These are phyloP conservation scores for Steinernema khuongi DNA, from an alignment of 1,140 invertebrate genomes.

Conservation along the genomic window DNA sequence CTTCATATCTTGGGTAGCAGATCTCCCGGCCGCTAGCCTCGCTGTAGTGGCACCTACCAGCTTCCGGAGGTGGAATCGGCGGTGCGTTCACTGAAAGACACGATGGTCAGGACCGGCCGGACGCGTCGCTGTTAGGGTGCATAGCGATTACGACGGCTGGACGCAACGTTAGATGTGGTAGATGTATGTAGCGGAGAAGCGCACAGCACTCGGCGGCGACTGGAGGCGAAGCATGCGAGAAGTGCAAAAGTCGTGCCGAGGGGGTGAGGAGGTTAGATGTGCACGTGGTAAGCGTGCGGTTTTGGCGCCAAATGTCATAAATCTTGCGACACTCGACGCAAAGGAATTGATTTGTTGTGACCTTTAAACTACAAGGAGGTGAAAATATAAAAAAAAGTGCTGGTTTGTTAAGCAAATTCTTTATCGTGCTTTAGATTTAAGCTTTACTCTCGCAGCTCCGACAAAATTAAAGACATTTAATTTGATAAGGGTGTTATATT, in stretches of 20 bases:
- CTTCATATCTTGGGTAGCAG: conserved; percentile 52
- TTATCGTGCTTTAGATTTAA: too few relatives aligned
- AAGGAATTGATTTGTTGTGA: too few relatives aligned
- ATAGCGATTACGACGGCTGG: conserved; percentile 10
- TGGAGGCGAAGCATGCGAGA: conserved; percentile 1
- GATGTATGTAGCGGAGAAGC: conserved; percentile 9
- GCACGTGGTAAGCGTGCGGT: not conserved
- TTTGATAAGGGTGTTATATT: too few relatives aligned
- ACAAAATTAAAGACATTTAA: too few relatives aligned
- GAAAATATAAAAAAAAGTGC: too few relatives aligned
- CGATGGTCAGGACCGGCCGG: not conserved
- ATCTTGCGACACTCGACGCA: too few relatives aligned
- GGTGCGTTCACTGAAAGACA: conserved; percentile 52
- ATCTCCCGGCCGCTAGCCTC: conserved; percentile 51
- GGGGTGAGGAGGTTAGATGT: conserved; percentile 7
- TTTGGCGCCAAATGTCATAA: too few relatives aligned
- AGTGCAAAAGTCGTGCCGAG: not conserved
- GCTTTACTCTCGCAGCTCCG: too few relatives aligned
- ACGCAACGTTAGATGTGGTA: conserved; percentile 21
- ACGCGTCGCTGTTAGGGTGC: conserved; percentile 5
- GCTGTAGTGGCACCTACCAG: conserved; percentile 46
- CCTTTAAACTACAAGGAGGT: too few relatives aligned
- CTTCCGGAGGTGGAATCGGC: conserved; percentile 53
- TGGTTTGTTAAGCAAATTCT: too few relatives aligned
- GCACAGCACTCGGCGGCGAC: conserved; percentile 11